These are phyloP conservation scores for Drosophila picticornis DNA, from an alignment of 2,888 invertebrate species.

Conservation along the genomic window DNA sequence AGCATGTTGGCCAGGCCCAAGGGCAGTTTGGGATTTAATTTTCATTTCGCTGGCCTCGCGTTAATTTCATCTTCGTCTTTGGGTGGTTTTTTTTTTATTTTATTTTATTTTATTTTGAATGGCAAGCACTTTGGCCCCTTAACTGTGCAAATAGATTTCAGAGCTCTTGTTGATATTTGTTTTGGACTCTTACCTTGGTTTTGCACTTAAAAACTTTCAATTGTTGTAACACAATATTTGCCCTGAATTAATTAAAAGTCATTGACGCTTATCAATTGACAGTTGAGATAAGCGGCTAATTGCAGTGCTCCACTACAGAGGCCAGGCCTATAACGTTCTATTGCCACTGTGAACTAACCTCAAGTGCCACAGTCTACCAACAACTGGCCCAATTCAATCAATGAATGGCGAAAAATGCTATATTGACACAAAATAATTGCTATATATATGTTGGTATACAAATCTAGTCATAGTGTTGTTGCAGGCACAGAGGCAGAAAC, in stretches of 20 bases:
- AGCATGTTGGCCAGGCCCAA: conserved; percentile 34
- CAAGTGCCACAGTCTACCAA: conserved; percentile 2
- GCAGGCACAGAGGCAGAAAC: not conserved
- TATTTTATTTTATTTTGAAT: conserved; percentile 7
- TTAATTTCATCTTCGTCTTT: conserved; percentile 72
- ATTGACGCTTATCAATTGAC: conserved; percentile 67
- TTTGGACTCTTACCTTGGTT: conserved; percentile 49
- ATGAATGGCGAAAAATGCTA: not conserved
- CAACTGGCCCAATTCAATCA: not conserved
- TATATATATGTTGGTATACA: not conserved
- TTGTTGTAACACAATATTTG: conserved; percentile 67
- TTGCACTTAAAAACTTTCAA: conserved; percentile 54
- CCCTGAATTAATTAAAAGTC: conserved; percentile 75
- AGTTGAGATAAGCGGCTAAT: conserved; percentile 33
- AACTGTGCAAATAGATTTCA: conserved; percentile 76
- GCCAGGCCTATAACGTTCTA: not conserved
- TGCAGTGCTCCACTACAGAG: conserved; percentile 6
- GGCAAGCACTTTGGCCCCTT: conserved; percentile 50
- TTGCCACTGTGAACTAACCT: not conserved
- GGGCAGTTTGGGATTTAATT: conserved; percentile 79
- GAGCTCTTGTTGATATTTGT: conserved; percentile 52
- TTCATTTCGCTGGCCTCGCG: conserved; percentile 65
- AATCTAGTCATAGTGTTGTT: not conserved
- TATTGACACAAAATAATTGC: not conserved
- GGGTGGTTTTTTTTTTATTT: conserved; percentile 7